Evolutionary conservation across 2,797 vertebrate genomes (phyloP).

Genomic region (Euphonia xanthogaster): DNA sequence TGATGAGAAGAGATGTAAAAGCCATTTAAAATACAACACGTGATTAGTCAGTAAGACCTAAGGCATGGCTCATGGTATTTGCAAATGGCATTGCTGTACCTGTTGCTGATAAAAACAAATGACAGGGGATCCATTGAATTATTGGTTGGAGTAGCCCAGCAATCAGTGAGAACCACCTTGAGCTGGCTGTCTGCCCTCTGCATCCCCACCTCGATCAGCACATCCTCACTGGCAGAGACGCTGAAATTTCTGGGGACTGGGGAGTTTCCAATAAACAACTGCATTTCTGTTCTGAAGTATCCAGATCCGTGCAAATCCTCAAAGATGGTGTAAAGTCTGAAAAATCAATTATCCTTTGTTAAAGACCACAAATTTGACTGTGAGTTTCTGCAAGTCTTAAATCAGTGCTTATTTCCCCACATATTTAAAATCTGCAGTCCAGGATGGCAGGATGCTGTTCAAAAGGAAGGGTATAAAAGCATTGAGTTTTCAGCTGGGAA

Average conservation of each 20-base stretch:
- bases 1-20: not conserved
- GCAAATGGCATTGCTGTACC: constrained; percentile 67
- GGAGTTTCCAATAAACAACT: constrained; percentile 79
- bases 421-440: not conserved
- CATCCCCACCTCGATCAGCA: constrained; percentile 85
- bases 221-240: constrained; percentile 78
- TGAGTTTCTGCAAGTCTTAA: not conserved
- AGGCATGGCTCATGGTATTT: not conserved
- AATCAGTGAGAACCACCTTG: constrained; percentile 85
- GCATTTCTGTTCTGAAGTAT: constrained; percentile 81
- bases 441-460: not conserved
- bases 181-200: constrained; percentile 78
- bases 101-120: constrained; percentile 82
- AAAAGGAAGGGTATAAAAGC: not conserved
- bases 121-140: constrained; percentile 61
- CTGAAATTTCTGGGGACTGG: constrained; percentile 83
- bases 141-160: constrained; percentile 87
- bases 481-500: accelerated
- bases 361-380: not conserved
- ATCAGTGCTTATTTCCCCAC: not conserved
- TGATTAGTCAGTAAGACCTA: not conserved
- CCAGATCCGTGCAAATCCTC: constrained; percentile 80
- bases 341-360: not conserved
- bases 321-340: constrained; percentile 79
- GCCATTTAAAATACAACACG: not conserved